Percentiles rank a stretch among this genome's conserved stretches.
These are phyloP conservation scores for Ceraclea dissimilis DNA, from an alignment of 2,888 invertebrate species.

Conservation along the genomic window DNA sequence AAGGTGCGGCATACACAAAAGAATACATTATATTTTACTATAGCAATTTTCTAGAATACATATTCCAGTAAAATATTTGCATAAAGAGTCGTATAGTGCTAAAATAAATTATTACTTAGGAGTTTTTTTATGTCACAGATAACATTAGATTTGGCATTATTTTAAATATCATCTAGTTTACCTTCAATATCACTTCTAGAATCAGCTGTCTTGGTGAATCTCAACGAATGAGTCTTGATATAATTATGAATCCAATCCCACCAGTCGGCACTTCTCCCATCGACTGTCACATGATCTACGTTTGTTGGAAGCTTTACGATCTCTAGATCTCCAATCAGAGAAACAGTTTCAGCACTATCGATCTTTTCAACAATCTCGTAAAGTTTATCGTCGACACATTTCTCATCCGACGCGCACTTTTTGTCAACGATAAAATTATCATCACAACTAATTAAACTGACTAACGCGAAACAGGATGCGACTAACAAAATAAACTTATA, in stretches of 20 bases:
- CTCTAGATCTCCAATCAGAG: conserved; percentile 36
- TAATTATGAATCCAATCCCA: conserved; percentile 43
- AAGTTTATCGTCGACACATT: conserved; percentile 38
- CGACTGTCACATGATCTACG: conserved; percentile 3
- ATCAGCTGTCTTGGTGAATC: not conserved
- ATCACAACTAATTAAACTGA: not conserved
- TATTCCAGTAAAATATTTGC: too few species aligned
- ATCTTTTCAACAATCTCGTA: conserved; percentile 40
- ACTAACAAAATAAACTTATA: not conserved
- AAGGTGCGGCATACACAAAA: too few species aligned
- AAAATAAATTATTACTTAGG: too few species aligned
- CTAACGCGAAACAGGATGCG: not conserved
- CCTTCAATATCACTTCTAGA: conserved; percentile 15
- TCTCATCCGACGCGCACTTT: conserved; percentile 31
- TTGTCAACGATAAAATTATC: conserved; percentile 25
- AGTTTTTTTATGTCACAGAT: too few species aligned
- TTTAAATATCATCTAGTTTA: too few species aligned
- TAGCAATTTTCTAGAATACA: too few species aligned
- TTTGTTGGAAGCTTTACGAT: conserved; percentile 28
- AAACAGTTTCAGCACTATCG: conserved; percentile 37
- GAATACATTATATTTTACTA: too few species aligned
- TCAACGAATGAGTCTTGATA: conserved; percentile 40
- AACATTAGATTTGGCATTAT: too few species aligned
- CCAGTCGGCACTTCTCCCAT: conserved; percentile 32
- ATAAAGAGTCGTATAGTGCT: too few species aligned